phyloP scores from a whole-genome alignment of 2,888 invertebrate genomes.

The Heliconius charithonia region DNA sequence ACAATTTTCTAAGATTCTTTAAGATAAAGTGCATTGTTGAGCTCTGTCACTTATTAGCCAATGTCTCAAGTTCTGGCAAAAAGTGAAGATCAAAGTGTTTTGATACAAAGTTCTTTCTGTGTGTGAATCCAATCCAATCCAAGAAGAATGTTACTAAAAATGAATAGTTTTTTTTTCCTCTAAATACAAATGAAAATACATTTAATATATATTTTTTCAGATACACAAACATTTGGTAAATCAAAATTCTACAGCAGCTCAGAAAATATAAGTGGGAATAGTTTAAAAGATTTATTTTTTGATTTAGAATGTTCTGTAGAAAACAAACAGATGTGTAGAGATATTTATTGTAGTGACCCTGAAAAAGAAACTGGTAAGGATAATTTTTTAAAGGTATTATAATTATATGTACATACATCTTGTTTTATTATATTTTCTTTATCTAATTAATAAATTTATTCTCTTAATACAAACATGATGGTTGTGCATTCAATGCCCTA shows the following conservation, averaged over 20 bases:
- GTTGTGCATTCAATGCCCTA: neutral
- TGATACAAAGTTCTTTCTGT: neutral
- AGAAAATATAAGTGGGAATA: constrained; percentile 70
- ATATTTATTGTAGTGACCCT: constrained; percentile 89
- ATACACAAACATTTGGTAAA: constrained; percentile 78
- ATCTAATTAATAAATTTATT: neutral
- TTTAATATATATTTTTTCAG: constrained; percentile 55
- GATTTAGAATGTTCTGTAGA: constrained; percentile 95
- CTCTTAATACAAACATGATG: neutral
- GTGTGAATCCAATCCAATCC: neutral
- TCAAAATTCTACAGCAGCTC: constrained; percentile 85
- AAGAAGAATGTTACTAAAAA: neutral
- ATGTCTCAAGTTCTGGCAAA: neutral
- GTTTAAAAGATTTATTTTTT: constrained; percentile 89
- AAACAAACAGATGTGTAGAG: constrained; percentile 89
- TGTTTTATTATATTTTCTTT: neutral
- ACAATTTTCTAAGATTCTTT: neutral
- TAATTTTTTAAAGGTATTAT: neutral
- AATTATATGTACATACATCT: neutral
- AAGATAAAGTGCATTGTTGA: neutral
- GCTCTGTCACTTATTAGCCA: neutral
- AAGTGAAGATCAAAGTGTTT: neutral
- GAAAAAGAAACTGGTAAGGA: constrained; percentile 84
- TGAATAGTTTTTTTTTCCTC: neutral
- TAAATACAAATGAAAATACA: neutral